These are phyloP conservation scores for Pygoscelis adeliae DNA, from an alignment of 2,113 vertebrate genomes.

Conservation along the genomic window DNA sequence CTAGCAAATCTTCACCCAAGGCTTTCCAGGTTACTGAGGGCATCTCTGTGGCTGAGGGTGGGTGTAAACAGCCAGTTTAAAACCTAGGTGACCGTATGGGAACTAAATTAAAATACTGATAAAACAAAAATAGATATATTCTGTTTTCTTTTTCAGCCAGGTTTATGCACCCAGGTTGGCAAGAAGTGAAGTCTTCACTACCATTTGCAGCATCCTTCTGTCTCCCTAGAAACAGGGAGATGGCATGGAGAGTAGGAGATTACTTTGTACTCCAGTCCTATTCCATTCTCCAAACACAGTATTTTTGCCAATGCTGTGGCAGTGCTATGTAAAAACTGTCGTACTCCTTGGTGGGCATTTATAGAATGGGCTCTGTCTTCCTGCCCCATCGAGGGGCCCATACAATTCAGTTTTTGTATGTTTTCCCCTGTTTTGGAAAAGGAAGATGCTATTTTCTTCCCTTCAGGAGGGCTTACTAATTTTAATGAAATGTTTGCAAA, in stretches of 20 bases:
- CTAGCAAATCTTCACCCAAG: neutral
- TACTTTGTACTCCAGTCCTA: neutral
- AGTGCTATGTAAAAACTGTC: neutral
- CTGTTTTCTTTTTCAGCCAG: neutral
- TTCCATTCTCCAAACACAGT: neutral
- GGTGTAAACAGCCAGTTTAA: neutral
- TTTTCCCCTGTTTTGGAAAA: neutral
- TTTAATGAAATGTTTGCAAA: neutral
- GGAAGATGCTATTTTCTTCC: neutral
- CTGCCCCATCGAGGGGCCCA: neutral
- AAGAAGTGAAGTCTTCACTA: neutral
- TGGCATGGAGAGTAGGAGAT: neutral
- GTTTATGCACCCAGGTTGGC: neutral
- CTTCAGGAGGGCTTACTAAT: neutral
- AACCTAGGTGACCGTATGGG: neutral
- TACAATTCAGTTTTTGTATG: accelerated
- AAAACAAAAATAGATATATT: neutral
- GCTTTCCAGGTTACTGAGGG: neutral
- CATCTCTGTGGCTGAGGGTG: neutral
- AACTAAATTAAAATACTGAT: neutral
- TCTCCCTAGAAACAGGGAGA: neutral
- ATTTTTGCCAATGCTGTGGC: neutral
- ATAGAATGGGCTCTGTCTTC: neutral
- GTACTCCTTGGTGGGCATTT: neutral
- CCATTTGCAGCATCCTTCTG: neutral